These are phyloP conservation scores for Cantharis rufa DNA, from an alignment of 2,888 invertebrate species.

Conservation along the genomic window DNA sequence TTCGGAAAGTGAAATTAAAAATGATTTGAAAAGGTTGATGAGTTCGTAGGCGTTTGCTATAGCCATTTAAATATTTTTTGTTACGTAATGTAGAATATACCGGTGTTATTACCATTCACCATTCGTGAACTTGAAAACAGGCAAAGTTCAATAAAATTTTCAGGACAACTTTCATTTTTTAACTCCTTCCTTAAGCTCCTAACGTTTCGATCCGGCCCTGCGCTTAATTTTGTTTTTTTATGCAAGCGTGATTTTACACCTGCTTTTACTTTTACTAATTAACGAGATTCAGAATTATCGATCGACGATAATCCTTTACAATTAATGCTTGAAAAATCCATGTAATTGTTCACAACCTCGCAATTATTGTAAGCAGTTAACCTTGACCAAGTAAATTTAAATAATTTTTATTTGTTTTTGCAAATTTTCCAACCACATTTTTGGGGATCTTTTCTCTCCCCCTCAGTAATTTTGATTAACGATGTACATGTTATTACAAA, in stretches of 20 bases:
- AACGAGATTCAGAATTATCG: not conserved
- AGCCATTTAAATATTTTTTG: not conserved
- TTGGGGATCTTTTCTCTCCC: not conserved
- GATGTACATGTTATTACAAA: not conserved
- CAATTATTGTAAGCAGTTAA: not conserved
- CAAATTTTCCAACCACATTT: not conserved
- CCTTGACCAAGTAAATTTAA: not conserved
- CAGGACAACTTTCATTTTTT: not conserved
- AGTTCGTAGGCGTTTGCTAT: not conserved
- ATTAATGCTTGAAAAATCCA: not conserved
- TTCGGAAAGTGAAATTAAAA: constrained; percentile 19
- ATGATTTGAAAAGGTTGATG: constrained; percentile 1
- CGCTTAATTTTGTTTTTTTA: not conserved
- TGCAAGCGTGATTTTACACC: not conserved
- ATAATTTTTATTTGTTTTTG: not conserved
- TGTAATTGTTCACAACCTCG: not conserved
- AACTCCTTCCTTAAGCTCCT: not conserved
- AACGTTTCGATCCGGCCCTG: not conserved
- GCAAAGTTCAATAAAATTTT: not conserved
- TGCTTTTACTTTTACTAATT: not conserved
- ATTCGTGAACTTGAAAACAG: not conserved
- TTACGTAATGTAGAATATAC: not conserved
- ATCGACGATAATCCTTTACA: not conserved
- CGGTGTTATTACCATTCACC: not conserved
- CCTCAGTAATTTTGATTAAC: not conserved